phyloP scores from a whole-genome alignment of 2,113 vertebrate species.

The Sinocyclocheilus anshuiensis region DNA sequence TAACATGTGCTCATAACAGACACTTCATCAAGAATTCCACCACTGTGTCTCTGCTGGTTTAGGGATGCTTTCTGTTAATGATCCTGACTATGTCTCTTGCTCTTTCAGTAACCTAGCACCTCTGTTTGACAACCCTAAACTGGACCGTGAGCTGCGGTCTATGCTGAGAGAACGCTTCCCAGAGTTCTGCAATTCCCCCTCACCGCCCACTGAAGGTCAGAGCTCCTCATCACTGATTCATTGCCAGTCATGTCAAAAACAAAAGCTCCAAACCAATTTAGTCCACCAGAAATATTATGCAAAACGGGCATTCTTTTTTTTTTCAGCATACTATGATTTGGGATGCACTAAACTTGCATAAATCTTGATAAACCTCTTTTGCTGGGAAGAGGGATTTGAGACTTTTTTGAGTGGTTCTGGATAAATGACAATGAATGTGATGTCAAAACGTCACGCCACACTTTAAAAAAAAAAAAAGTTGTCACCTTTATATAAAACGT shows the following conservation, averaged over 20 bases:
- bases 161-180: slow-evolving; percentile 97
- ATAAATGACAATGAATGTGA: background rate
- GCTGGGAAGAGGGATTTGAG: background rate
- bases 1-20: background rate
- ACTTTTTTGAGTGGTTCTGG: background rate
- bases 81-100: background rate
- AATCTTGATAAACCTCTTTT: background rate
- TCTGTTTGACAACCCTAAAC: slow-evolving; percentile 94
- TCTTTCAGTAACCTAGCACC: slow-evolving; percentile 88
- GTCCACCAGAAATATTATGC: background rate
- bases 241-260: background rate
- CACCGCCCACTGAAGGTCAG: slow-evolving; percentile 87
- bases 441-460: too few species aligned
- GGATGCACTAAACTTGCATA: background rate
- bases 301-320: background rate
- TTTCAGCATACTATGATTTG: background rate
- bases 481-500: background rate
- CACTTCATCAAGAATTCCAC: background rate
- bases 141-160: slow-evolving; percentile 93
- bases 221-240: background rate
- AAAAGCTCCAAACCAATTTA: background rate
- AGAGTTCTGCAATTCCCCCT: slow-evolving; percentile 93
- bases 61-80: background rate
- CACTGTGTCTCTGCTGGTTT: background rate
- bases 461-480: too few species aligned